Base-by-base conservation (phyloP, 2,888 invertebrate species). In the Mythimna pallens region DNA sequence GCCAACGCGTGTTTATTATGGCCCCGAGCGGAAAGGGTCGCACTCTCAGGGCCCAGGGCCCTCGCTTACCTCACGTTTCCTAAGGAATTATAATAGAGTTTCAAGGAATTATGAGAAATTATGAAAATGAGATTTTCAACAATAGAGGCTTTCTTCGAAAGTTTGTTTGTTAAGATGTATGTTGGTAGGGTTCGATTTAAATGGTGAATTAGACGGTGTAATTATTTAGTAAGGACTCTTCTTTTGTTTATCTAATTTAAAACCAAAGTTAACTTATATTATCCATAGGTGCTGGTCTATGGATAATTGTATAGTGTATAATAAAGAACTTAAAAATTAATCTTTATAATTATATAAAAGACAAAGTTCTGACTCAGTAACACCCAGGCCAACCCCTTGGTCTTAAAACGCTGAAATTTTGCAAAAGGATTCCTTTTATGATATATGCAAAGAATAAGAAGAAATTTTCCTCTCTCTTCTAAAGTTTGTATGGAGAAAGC, bases 1-100 rank as follows among this genome's bases (percentile, higher is more conserved):
- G 92, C 91, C 93, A 91, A 93, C 94, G 96, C 94, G 95, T 96
- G 96, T 95, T 94, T 95, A 93, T 96, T 95, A 96, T 96, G 93
- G 94, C 95, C 88, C 88, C 89, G 92, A 92, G 91, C 89, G 91
- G 91, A 94, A 95, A 94, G 95, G 95, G 95, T 95, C 95, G 90
- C 88, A 85, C 70, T 70, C 70, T 69, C 70, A 54, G 30, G 85
- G 88, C 50, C 50, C 50, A 20, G 20, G 50, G 90, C 73, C 70
- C 73, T 70, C 76, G 75, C 92, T 90, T 91, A 92, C 94, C 93
- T 94, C 93, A 90, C 93, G 89, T 93, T 93, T 93, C 92, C 93
- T 90, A 84, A 92, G 93, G 93, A 91, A 94, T 95, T 94, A 94
- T 90, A 91, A 87, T 85, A 87, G 90, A 92, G 90, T 91, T 91